phyloP scores from a whole-genome alignment of 2,113 vertebrate genomes.

The Coturnix japonica region DNA sequence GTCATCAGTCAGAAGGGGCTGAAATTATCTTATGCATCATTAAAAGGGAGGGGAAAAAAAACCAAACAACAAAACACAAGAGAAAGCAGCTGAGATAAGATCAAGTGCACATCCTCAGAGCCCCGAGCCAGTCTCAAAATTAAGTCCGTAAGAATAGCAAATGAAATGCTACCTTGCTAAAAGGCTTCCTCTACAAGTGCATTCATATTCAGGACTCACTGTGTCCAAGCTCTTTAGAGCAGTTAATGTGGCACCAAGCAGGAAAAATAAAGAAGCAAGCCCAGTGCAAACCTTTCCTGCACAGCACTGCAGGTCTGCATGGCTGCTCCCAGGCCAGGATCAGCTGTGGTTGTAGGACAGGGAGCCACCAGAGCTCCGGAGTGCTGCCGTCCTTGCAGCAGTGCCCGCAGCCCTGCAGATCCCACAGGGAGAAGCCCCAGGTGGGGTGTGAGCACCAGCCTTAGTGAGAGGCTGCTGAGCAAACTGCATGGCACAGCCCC shows the following conservation, averaged over 20 bases:
- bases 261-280: not conserved
- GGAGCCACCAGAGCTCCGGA: accelerated
- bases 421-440: not conserved
- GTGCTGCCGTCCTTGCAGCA: not conserved
- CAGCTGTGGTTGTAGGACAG: accelerated
- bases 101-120: not conserved
- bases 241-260: not conserved
- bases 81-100: not conserved
- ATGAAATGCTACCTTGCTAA: not conserved
- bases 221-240: not conserved
- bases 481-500: not conserved
- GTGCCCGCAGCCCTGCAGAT: not conserved
- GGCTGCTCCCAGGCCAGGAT: accelerated
- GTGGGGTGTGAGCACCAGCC: not conserved
- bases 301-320: accelerated
- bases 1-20: not conserved
- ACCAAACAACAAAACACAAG: not conserved
- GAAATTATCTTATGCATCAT: not conserved
- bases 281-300: not conserved
- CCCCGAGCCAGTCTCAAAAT: slow-evolving; percentile 17
- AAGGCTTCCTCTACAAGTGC: not conserved
- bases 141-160: not conserved
- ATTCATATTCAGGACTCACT: not conserved
- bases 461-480: not conserved
- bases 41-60: not conserved